Percentiles rank a stretch among this genome's conserved stretches.
Evolutionary conservation across 2,113 vertebrate genomes (phyloP).

Genomic region (Catharus fuscescens): DNA sequence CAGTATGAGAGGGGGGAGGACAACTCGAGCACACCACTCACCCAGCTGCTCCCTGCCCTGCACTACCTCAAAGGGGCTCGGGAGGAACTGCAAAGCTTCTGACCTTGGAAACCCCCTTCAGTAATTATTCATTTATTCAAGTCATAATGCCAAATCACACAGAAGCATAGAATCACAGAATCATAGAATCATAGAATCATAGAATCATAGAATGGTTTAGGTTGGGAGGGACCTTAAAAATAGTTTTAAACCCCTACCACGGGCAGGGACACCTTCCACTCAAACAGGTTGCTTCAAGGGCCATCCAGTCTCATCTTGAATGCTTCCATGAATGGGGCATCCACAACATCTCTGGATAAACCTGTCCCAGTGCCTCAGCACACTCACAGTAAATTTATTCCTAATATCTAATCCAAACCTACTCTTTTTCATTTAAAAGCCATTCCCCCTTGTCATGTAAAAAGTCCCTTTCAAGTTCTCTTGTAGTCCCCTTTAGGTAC

Average conservation of each 20-base stretch:
- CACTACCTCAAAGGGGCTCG: fast-evolving
- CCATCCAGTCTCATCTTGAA: not conserved
- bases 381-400: not conserved
- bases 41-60: not conserved
- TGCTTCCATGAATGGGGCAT: not conserved
- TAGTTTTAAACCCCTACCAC: fast-evolving
- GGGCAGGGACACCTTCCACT: not conserved
- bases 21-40: fast-evolving
- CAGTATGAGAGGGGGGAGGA: not conserved
- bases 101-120: not conserved
- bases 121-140: not conserved
- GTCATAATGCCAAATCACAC: not conserved
- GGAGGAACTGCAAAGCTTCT: not conserved
- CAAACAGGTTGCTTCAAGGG: not conserved
- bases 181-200: not conserved
- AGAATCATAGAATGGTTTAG: not conserved
- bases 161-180: not conserved
- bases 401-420: not conserved
- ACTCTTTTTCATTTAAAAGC: not conserved
- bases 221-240: not conserved
- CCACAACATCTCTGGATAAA: not conserved
- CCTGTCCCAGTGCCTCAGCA: not conserved
- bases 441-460: not conserved
- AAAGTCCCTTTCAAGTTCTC: not conserved
- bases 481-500: not conserved